Evolutionary conservation across 1,140 invertebrate genomes (phyloP), one percentile per base, ranked within the genome.

Genomic region (Papilio aristodemus): DNA sequence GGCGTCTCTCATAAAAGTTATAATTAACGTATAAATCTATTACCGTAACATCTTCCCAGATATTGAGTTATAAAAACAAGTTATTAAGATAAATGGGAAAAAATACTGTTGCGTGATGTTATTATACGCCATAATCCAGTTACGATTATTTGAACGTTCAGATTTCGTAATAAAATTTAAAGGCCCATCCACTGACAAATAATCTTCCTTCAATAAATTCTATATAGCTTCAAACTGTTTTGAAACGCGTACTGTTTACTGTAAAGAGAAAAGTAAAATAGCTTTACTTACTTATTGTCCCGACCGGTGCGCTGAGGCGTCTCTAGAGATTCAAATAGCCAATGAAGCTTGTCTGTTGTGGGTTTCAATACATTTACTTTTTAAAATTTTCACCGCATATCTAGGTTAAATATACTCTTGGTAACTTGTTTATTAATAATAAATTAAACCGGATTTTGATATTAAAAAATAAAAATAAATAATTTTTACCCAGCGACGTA

Each of bases 81-180:
- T 77, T 81, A 73, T 79, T 78, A 83, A 80, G 77, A 80, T 84
- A 84, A 87, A 87, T 85, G 80, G 81, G 76, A 85, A 83, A 85
- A 83, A 82, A 78, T 80, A 78, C 71, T 80, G 72, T 79, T 73
- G 73, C 69, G 63, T 71, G 76, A 76, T 78, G 82, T 85, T 85
- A 86, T 80, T 73, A 79, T 74, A 81, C 76, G 75, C 76, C 79
- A 78, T 87, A 84, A 87, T 73, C 71, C 69, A 57, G 79, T 84
- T 83, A 85, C 80, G 79, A 80, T 83, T 84, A 83, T 85, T 84
- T 83, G 77, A 74, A 70, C 76, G 79, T 77, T 79, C 68, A 70
- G 77, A 79, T 80, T 76, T 74, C 71, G 66, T 77, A 77, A 78
- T 81, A 83, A 85, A 84, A 78, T 81, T 81, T 82, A 80, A 84